These are phyloP conservation scores for Chloroceryle inda DNA, from an alignment of 2,797 vertebrate genomes.

Conservation along the genomic window DNA sequence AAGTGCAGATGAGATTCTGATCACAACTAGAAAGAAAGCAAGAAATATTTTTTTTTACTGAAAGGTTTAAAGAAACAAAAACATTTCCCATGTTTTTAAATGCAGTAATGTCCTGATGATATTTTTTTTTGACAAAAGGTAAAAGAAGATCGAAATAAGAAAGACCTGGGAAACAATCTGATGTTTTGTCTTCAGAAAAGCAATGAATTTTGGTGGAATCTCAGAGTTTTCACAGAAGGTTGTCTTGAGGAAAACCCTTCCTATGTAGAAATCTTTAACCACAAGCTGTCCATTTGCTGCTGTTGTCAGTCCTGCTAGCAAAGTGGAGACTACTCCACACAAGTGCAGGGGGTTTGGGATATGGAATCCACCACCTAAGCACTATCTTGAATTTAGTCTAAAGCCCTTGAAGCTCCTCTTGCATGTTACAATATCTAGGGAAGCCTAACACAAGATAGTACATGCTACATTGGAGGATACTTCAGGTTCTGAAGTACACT, in stretches of 20 bases:
- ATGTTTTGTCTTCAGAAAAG: not conserved
- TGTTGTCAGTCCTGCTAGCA: not conserved
- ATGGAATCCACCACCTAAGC: not conserved
- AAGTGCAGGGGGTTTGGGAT: not conserved
- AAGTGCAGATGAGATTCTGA: not conserved
- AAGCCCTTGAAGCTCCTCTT: not conserved
- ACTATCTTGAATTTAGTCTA: not conserved
- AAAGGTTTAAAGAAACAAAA: conserved; percentile 32
- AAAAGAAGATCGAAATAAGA: not conserved
- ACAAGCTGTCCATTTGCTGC: not conserved
- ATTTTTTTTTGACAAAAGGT: not conserved
- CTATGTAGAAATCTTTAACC: not conserved
- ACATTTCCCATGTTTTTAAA: not conserved
- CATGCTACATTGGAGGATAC: not conserved
- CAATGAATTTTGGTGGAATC: not conserved
- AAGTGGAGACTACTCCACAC: not conserved
- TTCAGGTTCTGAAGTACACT: not conserved
- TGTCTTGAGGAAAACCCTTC: not conserved
- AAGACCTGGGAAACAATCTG: not conserved
- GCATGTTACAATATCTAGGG: not conserved
- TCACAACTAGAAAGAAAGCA: not conserved
- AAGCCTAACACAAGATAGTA: not conserved
- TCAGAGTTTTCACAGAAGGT: not conserved
- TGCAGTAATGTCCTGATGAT: not conserved
- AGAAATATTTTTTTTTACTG: not conserved